phyloP scores from a whole-genome alignment of 2,888 invertebrate genomes.

The Scaptomyza polygonia region DNA sequence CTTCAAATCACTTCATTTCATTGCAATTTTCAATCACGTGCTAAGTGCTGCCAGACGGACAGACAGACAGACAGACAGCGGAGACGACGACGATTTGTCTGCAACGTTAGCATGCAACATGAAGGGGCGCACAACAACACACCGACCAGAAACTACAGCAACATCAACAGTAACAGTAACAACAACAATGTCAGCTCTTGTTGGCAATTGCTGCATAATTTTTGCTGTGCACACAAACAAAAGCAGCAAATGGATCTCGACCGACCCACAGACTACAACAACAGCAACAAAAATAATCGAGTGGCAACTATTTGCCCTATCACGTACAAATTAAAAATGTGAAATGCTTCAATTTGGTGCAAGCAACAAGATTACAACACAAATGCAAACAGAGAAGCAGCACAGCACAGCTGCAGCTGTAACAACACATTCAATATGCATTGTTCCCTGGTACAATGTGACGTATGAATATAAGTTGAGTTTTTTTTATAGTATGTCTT shows the following conservation, averaged over 20 bases:
- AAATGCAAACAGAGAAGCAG: background rate
- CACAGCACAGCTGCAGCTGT: slow-evolving; percentile 15
- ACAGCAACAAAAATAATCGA: slow-evolving; percentile 41
- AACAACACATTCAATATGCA: slow-evolving; percentile 8
- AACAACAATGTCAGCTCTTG: slow-evolving; percentile 29
- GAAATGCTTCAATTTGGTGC: slow-evolving; percentile 81
- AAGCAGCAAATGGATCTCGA: slow-evolving; percentile 40
- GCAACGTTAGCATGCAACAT: slow-evolving; percentile 64
- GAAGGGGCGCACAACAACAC: slow-evolving; percentile 24
- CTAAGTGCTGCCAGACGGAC: slow-evolving; percentile 73
- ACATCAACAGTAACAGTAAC: slow-evolving; percentile 13
- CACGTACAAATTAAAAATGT: slow-evolving; percentile 82
- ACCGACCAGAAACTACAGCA: slow-evolving; percentile 22
- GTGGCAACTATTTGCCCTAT: slow-evolving; percentile 80
- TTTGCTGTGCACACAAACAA: slow-evolving; percentile 64
- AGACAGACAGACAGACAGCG: slow-evolving; percentile 21
- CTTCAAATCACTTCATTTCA: slow-evolving; percentile 76
- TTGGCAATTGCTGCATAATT: slow-evolving; percentile 60
- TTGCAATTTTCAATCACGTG: slow-evolving; percentile 80
- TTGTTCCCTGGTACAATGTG: slow-evolving; percentile 20
- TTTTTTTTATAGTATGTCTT: slow-evolving; percentile 2
- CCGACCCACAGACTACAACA: slow-evolving; percentile 27
- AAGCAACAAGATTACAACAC: slow-evolving; percentile 55
- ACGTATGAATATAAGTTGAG: slow-evolving; percentile 32
- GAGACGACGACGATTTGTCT: slow-evolving; percentile 66